These are phyloP conservation scores for Pegea sp. DNA, from an alignment of 23 tunicate genomes.

Conservation along the genomic window DNA sequence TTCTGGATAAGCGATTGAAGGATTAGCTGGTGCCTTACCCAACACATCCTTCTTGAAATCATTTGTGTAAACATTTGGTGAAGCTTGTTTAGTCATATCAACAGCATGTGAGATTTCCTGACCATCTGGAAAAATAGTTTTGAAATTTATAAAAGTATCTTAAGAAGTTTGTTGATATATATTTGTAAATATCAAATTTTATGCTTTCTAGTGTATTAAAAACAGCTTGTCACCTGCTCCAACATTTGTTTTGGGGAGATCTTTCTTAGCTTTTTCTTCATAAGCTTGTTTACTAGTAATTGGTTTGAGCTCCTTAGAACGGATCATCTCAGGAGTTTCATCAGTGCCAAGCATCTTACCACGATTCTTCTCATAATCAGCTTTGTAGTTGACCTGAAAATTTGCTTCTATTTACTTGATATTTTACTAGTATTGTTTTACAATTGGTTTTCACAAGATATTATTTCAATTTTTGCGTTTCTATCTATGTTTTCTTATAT, in stretches of 20 bases:
- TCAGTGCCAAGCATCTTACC: constrained; percentile 34
- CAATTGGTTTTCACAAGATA: no score
- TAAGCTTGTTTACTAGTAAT: constrained; percentile 33
- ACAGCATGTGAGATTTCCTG: constrained; percentile 70
- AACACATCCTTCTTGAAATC: constrained; percentile 32
- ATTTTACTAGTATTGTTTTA: no score
- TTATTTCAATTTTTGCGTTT: no score
- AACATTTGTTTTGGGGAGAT: constrained; percentile 10
- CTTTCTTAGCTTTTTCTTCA: constrained; percentile 19
- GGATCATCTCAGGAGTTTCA: constrained; percentile 63
- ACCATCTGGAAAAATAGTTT: constrained; percentile 27
- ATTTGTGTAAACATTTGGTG: constrained; percentile 17
- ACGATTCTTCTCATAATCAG: constrained; percentile 51
- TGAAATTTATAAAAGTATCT: no score
- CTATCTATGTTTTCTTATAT: no score
- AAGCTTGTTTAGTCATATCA: constrained; percentile 23
- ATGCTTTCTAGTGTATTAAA: no score
- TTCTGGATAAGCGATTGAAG: constrained; percentile 67
- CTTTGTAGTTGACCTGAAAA: constrained; percentile 35
- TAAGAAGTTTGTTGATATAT: constrained; percentile 9
- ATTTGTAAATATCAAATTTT: no score
- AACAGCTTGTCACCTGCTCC: no score
- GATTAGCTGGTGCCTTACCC: constrained; percentile 52
- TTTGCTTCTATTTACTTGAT: no score
- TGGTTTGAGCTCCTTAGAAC: constrained; percentile 50